phyloP scores from a whole-genome alignment of 2,888 invertebrate genomes.

The Plagodis pulveraria region DNA sequence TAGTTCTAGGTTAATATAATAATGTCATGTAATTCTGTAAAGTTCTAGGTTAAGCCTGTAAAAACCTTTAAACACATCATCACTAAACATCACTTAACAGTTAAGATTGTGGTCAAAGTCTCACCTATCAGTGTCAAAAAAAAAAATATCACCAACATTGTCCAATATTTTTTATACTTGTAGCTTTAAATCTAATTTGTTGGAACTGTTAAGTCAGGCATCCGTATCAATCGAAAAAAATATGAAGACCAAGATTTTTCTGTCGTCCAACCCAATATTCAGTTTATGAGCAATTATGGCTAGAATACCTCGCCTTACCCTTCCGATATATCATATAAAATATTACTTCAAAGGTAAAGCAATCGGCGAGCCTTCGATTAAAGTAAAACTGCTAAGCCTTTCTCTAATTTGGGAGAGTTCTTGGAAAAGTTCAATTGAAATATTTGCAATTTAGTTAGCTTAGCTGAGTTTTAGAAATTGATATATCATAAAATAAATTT shows the following conservation, averaged over 20 bases:
- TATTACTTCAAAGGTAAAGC: slow-evolving; percentile 76
- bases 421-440: slow-evolving; percentile 73
- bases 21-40: too few relatives aligned
- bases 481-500: not conserved
- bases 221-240: slow-evolving; percentile 61
- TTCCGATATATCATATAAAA: slow-evolving; percentile 68
- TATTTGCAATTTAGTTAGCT: slow-evolving; percentile 45
- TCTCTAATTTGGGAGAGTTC: slow-evolving; percentile 74
- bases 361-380: slow-evolving; percentile 66
- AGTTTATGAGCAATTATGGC: slow-evolving; percentile 51
- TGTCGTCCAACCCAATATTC: slow-evolving; percentile 47
- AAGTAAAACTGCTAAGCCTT: slow-evolving; percentile 75
- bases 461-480: slow-evolving; percentile 7
- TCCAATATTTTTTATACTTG: too few relatives aligned
- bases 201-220: slow-evolving; percentile 55
- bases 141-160: too few relatives aligned
- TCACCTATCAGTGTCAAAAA: too few relatives aligned
- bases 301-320: slow-evolving; percentile 57
- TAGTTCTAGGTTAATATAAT: too few relatives aligned
- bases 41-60: too few relatives aligned
- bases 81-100: too few relatives aligned
- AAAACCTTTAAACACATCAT: too few relatives aligned
- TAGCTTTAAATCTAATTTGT: slow-evolving; percentile 73
- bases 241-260: slow-evolving; percentile 63
- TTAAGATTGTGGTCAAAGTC: too few relatives aligned